A percentile compares a stretch with the other conserved stretches of the same genome.
Evolutionary conservation across 2,797 vertebrate species (phyloP).

Genomic region (Cynodonichthys magdalenae): DNA sequence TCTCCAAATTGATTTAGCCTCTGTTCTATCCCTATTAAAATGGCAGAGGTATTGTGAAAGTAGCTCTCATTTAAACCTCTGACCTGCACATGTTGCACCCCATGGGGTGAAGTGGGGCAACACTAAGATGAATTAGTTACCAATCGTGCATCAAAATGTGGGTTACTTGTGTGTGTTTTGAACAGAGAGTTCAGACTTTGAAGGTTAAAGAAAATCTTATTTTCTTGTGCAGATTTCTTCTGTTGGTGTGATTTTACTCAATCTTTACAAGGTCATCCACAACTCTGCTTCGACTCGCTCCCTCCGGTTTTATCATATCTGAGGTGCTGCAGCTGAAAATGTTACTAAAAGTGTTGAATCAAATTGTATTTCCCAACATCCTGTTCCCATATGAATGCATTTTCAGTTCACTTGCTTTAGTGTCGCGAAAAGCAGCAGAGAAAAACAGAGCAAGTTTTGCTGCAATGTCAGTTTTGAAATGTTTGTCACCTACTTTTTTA

Average conservation of each 20-base stretch:
- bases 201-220: conserved; percentile 29
- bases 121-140: conserved; percentile 32
- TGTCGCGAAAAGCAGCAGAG: conserved; percentile 9
- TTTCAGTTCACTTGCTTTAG: conserved; percentile 25
- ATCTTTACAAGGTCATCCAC: conserved; percentile 16
- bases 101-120: conserved; percentile 33
- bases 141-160: conserved; percentile 24
- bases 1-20: conserved; percentile 1
- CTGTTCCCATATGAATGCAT: conserved; percentile 20
- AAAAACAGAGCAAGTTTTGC: conserved; percentile 30
- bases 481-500: conserved; percentile 29
- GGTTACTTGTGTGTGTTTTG: conserved; percentile 38
- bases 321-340: conserved; percentile 28
- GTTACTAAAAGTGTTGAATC: conserved; percentile 19
- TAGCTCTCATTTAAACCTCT: conserved; percentile 40
- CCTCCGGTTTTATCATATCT: conserved; percentile 10
- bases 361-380: conserved; percentile 26
- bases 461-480: conserved; percentile 14
- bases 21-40: conserved; percentile 13
- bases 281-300: conserved; percentile 22
- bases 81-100: conserved; percentile 38
- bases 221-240: conserved; percentile 22
- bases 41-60: conserved; percentile 7
- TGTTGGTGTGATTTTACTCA: conserved; percentile 31
- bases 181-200: conserved; percentile 23